Evolutionary conservation across 1,140 invertebrate genomes (phyloP).

Genomic region (Tetramorium alpestre): DNA sequence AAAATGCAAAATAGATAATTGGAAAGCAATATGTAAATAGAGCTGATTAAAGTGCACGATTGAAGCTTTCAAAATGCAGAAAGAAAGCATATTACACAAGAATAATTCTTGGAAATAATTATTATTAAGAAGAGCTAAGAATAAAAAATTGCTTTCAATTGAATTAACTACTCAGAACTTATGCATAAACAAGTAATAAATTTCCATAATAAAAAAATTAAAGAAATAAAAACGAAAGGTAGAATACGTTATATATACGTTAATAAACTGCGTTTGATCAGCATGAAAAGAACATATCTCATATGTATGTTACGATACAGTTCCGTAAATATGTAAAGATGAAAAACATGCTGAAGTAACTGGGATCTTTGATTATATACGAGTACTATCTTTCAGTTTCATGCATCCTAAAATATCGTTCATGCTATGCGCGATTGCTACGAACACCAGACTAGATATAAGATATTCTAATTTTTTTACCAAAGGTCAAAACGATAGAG

Average conservation of each 20-base stretch:
- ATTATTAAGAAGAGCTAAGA: neutral
- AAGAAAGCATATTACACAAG: no score
- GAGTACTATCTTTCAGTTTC: conserved; percentile 1
- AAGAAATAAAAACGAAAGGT: neutral
- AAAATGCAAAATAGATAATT: neutral
- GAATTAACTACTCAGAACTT: neutral
- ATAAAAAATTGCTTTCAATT: neutral
- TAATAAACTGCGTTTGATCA: neutral
- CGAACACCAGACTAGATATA: conserved; percentile 6
- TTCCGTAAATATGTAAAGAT: neutral
- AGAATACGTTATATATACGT: neutral
- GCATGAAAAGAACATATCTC: neutral
- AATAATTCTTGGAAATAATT: neutral
- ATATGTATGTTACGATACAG: neutral
- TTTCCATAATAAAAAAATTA: neutral
- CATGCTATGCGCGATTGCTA: conserved; percentile 36
- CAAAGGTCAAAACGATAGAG: neutral
- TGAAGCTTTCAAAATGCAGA: neutral
- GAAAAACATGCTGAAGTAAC: conserved; percentile 24
- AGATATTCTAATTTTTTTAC: neutral
- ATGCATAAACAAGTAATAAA: neutral
- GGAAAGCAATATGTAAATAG: neutral
- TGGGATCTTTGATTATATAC: neutral
- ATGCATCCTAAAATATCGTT: conserved; percentile 38
- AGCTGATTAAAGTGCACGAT: neutral